Conservation (phyloP, 2,797 vertebrate genomes). For the Smutsia gigantea region DNA sequence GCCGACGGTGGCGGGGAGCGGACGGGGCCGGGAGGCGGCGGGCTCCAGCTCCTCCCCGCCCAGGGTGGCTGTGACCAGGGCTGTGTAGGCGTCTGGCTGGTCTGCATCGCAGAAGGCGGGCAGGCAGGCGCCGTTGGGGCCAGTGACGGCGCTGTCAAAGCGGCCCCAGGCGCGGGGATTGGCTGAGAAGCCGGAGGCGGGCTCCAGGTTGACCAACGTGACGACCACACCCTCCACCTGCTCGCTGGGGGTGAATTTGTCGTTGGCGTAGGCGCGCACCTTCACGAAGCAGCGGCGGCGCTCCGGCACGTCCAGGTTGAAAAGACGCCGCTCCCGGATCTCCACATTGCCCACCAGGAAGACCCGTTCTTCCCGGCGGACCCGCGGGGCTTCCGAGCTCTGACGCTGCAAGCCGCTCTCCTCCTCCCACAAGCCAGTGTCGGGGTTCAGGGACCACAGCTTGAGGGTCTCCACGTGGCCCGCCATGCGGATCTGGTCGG, state of each 20-base stretch:
- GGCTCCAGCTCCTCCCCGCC: constrained; percentile 97
- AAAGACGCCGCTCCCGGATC: constrained; percentile 95
- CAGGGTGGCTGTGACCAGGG: constrained; percentile 94
- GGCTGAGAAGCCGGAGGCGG: constrained; percentile 92
- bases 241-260: constrained; percentile 93
- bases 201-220: constrained; percentile 95
- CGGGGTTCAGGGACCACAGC: constrained; percentile 96
- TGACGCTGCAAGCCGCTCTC: constrained; percentile 89
- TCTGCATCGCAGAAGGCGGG: constrained; percentile 95
- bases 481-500: constrained; percentile 92
- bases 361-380: constrained; percentile 94
- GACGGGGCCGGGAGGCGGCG: constrained; percentile 93
- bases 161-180: constrained; percentile 98
- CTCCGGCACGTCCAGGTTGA: constrained; percentile 98
- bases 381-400: constrained; percentile 74
- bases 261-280: constrained; percentile 95
- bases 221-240: constrained; percentile 96
- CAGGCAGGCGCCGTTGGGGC: constrained; percentile 95
- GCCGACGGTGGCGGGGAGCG: constrained; percentile 91
- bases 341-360: constrained; percentile 98
- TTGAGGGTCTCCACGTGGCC: constrained; percentile 94
- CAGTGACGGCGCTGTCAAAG: constrained; percentile 97
- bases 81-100: constrained; percentile 93
- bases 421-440: constrained; percentile 96
- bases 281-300: constrained; percentile 97